phyloP scores from a whole-genome alignment of 2,888 invertebrate species.

The Galeruca laticollis region DNA sequence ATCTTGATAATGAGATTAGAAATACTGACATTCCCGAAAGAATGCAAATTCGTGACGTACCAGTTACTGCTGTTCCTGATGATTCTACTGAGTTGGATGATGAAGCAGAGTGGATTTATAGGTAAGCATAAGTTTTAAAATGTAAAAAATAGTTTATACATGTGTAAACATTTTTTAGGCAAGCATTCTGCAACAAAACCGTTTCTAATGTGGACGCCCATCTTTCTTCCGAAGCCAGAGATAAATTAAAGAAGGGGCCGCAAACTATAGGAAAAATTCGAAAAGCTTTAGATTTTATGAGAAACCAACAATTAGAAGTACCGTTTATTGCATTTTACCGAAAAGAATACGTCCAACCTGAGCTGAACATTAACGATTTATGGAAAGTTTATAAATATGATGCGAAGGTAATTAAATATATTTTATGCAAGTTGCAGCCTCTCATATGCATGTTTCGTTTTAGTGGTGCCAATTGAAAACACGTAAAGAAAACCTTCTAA shows the following conservation, averaged over 20 bases:
- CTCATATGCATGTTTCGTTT: constrained; percentile 26
- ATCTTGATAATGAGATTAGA: constrained; percentile 90
- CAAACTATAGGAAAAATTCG: constrained; percentile 89
- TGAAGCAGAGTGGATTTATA: constrained; percentile 98
- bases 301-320: constrained; percentile 95
- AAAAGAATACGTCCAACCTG: constrained; percentile 96
- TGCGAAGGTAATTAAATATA: constrained; percentile 79
- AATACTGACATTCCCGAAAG: constrained; percentile 92
- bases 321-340: constrained; percentile 99
- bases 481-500: constrained; percentile 84
- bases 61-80: constrained; percentile 85
- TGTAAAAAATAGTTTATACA: not conserved
- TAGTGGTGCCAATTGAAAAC: constrained; percentile 88
- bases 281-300: constrained; percentile 94
- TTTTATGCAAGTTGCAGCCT: not conserved
- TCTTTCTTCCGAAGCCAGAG: constrained; percentile 68
- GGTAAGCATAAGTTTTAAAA: constrained; percentile 67
- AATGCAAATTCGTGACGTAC: constrained; percentile 90
- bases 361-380: constrained; percentile 92
- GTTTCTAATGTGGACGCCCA: constrained; percentile 83
- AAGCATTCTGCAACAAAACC: constrained; percentile 86
- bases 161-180: constrained; percentile 21
- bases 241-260: constrained; percentile 74
- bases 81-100: constrained; percentile 90
- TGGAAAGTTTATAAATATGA: constrained; percentile 99